Evolutionary conservation across 2,113 vertebrate genomes (phyloP).

Genomic region (Microcebus griseorufus): DNA sequence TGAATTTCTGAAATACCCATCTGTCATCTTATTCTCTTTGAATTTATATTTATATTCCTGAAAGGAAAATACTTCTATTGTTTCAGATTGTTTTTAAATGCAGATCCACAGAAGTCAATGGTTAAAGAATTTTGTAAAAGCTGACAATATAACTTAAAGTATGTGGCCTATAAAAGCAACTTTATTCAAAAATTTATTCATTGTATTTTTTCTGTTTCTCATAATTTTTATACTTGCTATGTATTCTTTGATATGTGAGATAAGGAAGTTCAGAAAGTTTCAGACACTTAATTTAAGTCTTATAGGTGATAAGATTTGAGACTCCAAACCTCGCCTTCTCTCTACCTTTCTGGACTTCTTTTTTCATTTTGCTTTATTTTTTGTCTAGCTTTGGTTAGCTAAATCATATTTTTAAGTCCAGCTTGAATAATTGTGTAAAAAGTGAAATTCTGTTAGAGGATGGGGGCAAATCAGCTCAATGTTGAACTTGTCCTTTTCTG

Average conservation of each 20-base stretch:
- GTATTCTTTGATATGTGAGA: neutral
- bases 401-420: neutral
- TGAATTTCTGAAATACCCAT: neutral
- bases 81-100: neutral
- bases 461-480: neutral
- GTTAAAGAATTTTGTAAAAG: neutral
- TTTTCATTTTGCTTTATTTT: neutral
- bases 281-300: neutral
- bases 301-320: neutral
- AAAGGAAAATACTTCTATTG: slow-evolving; percentile 10
- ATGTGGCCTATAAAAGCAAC: neutral
- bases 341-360: neutral
- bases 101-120: neutral
- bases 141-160: neutral
- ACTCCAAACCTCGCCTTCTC: neutral
- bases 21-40: neutral
- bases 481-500: neutral
- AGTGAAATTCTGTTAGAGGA: neutral
- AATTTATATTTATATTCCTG: neutral
- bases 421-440: neutral
- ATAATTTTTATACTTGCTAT: neutral
- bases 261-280: neutral
- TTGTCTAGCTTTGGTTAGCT: neutral
- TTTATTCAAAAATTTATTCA: neutral
- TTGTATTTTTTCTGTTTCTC: neutral